A percentile compares a stretch with the other conserved stretches of the same genome.
These are phyloP conservation scores for Drosophila gaucha DNA, from an alignment of 2,888 invertebrate genomes.

Conservation along the genomic window DNA sequence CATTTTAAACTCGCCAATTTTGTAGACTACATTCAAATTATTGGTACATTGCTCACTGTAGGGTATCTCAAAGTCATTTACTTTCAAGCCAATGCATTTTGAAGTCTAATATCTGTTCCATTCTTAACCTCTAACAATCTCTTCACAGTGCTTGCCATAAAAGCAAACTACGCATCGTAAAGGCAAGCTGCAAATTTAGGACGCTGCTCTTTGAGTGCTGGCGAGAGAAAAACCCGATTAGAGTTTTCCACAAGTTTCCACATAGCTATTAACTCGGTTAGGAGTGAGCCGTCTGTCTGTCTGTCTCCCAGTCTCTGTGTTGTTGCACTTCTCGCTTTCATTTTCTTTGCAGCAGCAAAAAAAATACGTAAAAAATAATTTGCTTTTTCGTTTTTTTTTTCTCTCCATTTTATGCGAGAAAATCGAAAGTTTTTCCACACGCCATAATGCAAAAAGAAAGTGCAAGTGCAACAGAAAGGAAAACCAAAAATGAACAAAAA, in stretches of 20 bases:
- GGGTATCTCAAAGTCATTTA: too few relatives aligned
- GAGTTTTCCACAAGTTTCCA: constrained; percentile 34
- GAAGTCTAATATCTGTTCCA: neutral
- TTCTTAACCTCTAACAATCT: neutral
- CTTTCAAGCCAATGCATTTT: neutral
- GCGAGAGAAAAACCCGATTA: constrained; percentile 28
- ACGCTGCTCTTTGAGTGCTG: constrained; percentile 8
- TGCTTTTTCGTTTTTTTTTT: constrained; percentile 33
- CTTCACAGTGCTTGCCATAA: constrained; percentile 30
- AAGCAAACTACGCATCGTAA: constrained; percentile 16
- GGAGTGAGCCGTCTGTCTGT: constrained; percentile 37
- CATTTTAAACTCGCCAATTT: too few relatives aligned
- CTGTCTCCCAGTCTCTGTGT: constrained; percentile 22
- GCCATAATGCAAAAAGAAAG: constrained; percentile 84
- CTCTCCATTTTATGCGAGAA: constrained; percentile 70
- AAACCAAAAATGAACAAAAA: constrained; percentile 39
- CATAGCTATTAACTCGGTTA: constrained; percentile 34
- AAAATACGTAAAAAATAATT: constrained; percentile 59
- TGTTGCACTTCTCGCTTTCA: constrained; percentile 75
- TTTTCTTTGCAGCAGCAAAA: constrained; percentile 65
- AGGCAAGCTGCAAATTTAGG: constrained; percentile 32
- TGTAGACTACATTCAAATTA: too few relatives aligned
- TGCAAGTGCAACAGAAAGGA: constrained; percentile 83
- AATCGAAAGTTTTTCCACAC: constrained; percentile 84
- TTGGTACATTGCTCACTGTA: too few relatives aligned